phyloP scores from a whole-genome alignment of 2,888 invertebrate genomes.

The Amiota communis region DNA sequence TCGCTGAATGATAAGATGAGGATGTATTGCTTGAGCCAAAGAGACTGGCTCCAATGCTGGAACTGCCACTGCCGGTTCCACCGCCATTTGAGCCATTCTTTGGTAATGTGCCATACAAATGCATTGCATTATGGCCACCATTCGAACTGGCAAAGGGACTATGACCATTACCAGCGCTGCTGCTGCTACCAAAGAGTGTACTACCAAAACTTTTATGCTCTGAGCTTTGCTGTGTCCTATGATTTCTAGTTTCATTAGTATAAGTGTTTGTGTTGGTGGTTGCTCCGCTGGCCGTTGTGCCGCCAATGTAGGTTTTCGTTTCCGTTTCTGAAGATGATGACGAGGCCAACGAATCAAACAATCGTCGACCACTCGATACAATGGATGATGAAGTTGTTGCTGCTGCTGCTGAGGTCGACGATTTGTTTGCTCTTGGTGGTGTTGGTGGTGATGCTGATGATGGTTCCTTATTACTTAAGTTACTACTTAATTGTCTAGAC shows the following conservation, averaged over 20 bases:
- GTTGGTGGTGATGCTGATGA: constrained; percentile 43
- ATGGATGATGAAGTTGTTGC: constrained; percentile 58
- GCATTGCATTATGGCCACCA: constrained; percentile 68
- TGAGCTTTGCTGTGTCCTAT: constrained; percentile 66
- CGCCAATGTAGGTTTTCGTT: constrained; percentile 59
- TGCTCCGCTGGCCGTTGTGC: constrained; percentile 56
- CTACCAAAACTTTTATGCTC: constrained; percentile 66
- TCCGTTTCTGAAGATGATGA: constrained; percentile 60
- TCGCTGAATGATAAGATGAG: constrained; percentile 58
- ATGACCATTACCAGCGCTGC: constrained; percentile 56
- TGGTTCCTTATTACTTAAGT: constrained; percentile 42
- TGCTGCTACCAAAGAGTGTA: constrained; percentile 61
- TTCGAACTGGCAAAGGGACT: constrained; percentile 59
- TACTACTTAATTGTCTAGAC: constrained; percentile 62
- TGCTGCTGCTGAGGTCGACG: constrained; percentile 49
- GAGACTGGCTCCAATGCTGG: constrained; percentile 46
- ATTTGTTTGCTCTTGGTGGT: constrained; percentile 39
- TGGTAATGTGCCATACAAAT: constrained; percentile 71
- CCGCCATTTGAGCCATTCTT: constrained; percentile 59
- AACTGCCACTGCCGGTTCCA: constrained; percentile 46
- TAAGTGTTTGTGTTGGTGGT: constrained; percentile 60
- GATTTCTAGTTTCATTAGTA: constrained; percentile 68
- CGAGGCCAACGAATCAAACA: constrained; percentile 69
- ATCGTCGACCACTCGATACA: constrained; percentile 65
- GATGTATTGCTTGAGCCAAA: constrained; percentile 52